Evolutionary conservation across 1,140 invertebrate genomes (phyloP), one percentile per base, ranked within the genome.

Genomic region (Arion vulgaris): DNA sequence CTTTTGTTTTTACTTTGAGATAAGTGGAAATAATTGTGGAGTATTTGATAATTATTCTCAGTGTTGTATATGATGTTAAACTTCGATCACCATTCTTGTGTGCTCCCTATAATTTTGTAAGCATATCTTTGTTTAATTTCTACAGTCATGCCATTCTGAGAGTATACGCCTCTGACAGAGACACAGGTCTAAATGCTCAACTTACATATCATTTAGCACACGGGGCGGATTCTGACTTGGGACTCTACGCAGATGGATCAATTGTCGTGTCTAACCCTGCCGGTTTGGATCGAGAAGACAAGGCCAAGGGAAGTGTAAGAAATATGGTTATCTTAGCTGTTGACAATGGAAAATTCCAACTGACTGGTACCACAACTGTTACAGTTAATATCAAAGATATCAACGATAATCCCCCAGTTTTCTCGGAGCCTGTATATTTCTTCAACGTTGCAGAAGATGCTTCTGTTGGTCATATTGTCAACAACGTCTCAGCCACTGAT

Each of bases 401-500:
- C 84, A 92, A 92, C 81, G 91, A 92, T 68, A 89, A 92, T 71
- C 71, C 85, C 2, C 91, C 91, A 0, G 53, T 57, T 1, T 92
- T 91, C 79, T 84, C 83, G 5, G 53, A 89, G 76, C 71, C 75
- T 17, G 41, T 82, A 1, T 91, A 88, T 79, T 53, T 81, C 57
- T 89, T 91, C 78, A 81, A 81, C 41, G 94, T 98, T 19, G 81
- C 81, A 15, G 97, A 98, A 93, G 95, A 95, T 38, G 95, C 94
- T 0, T 86, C 90, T 0, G 89, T 95, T 5, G 97, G 96, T 0
- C 95, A 95, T 4, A 94, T 94, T 86, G 95, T 98, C 0, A 93
- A 95, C 11, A 94, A 94, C n/a, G 96, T 99, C 0, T 95, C 95
- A 89, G 97, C 97, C 0, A 93, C 96, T 0, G 98, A 99, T 89